Percentiles rank a stretch among this genome's conserved stretches.
Conservation (phyloP, 2,888 invertebrate genomes). For the Drosophila nr. fundita region DNA sequence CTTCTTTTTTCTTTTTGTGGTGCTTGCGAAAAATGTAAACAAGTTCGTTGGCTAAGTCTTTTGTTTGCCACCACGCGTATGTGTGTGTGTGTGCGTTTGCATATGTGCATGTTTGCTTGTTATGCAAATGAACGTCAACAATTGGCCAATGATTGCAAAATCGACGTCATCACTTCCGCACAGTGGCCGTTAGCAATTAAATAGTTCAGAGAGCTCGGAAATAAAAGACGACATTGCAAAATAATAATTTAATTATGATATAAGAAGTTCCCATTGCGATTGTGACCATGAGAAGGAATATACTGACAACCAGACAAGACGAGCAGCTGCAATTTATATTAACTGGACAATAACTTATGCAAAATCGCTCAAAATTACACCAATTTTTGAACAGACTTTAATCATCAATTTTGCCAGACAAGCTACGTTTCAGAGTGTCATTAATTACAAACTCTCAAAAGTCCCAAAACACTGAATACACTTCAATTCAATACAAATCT, state of each 20-base stretch:
- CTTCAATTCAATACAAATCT: not conserved
- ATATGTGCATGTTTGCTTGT: slow-evolving; percentile 1
- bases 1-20: slow-evolving; percentile 11
- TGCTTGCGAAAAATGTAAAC: slow-evolving; percentile 77
- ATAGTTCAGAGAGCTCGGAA: slow-evolving; percentile 9
- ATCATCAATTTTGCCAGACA: not conserved
- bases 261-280: not conserved
- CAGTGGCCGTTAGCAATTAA: slow-evolving; percentile 22
- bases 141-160: slow-evolving; percentile 70
- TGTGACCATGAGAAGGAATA: not conserved
- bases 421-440: not conserved
- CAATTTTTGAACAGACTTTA: not conserved
- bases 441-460: not conserved
- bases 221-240: not conserved
- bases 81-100: not conserved
- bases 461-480: not conserved
- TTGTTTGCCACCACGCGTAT: slow-evolving; percentile 59
- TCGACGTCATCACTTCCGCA: slow-evolving; percentile 59
- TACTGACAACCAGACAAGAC: not conserved
- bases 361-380: not conserved
- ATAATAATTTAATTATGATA: not conserved
- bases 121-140: slow-evolving; percentile 47
- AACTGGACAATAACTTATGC: not conserved
- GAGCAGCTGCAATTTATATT: not conserved
- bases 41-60: slow-evolving; percentile 79